Evolutionary conservation across 2,113 vertebrate species (phyloP).

Genomic region (Pyxicephalus adspersus): DNA sequence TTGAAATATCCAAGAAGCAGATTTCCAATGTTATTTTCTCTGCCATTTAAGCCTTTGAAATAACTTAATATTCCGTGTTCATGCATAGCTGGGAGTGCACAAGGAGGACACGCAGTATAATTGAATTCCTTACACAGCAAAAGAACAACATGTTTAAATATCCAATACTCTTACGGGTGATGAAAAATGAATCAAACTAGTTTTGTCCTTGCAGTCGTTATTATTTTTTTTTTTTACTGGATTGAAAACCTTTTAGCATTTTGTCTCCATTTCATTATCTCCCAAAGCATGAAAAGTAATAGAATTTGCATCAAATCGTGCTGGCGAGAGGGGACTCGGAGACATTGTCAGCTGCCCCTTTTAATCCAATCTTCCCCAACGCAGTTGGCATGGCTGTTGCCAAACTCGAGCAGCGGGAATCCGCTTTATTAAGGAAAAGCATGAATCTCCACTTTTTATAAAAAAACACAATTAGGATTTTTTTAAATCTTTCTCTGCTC

Average conservation of each 20-base stretch:
- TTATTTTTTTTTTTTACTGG: constrained; percentile 84
- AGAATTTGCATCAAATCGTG: constrained; percentile 90
- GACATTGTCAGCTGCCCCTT: constrained; percentile 78
- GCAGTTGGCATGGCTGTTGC: constrained; percentile 75
- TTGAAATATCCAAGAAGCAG: neutral
- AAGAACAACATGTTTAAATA: constrained; percentile 63
- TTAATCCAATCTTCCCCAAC: constrained; percentile 90
- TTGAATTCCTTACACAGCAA: constrained; percentile 47
- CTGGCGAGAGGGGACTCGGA: constrained; percentile 76
- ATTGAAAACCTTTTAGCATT: constrained; percentile 78
- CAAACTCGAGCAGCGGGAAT: constrained; percentile 84
- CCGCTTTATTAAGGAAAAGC: constrained; percentile 80
- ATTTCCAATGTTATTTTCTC: constrained; percentile 51
- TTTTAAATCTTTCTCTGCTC: constrained; percentile 51
- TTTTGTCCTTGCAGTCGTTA: constrained; percentile 70
- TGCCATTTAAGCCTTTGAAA: constrained; percentile 66
- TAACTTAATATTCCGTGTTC: constrained; percentile 65
- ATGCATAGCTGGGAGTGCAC: constrained; percentile 65
- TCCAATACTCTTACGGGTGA: constrained; percentile 67
- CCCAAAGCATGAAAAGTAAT: constrained; percentile 77
- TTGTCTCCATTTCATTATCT: constrained; percentile 84
- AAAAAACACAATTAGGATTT: constrained; percentile 75
- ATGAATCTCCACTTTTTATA: constrained; percentile 76
- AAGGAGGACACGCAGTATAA: constrained; percentile 59
- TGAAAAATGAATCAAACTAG: constrained; percentile 68